phyloP scores from a whole-genome alignment of 2,888 invertebrate genomes.

The Ornithoptera priamus region DNA sequence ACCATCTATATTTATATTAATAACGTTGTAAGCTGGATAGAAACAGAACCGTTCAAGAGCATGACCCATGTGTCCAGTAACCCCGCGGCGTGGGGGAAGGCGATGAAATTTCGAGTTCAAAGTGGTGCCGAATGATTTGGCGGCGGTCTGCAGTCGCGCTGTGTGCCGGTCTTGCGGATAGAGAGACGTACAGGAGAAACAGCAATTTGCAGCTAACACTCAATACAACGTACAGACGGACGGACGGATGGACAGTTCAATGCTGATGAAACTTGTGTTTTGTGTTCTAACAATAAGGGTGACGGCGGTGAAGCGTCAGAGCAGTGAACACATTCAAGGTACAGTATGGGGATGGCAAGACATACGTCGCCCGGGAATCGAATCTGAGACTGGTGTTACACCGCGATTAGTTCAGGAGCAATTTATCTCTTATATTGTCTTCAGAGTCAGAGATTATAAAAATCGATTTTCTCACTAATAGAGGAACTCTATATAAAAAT shows the following conservation, averaged over 20 bases:
- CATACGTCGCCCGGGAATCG: too few species aligned
- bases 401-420: too few species aligned
- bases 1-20: too few species aligned
- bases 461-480: too few species aligned
- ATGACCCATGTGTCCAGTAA: conserved; percentile 40
- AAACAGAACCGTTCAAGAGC: conserved; percentile 49
- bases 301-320: too few species aligned
- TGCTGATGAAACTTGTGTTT: conserved; percentile 12
- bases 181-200: conserved; percentile 47
- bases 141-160: conserved; percentile 25
- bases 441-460: too few species aligned
- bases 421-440: too few species aligned
- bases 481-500: too few species aligned
- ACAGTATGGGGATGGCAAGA: too few species aligned
- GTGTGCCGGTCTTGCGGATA: conserved; percentile 33
- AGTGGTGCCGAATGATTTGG: conserved; percentile 17
- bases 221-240: neutral
- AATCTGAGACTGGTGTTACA: too few species aligned
- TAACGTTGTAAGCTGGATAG: conserved; percentile 5
- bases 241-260: neutral
- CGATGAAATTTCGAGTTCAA: conserved; percentile 33
- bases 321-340: too few species aligned
- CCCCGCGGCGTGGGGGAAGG: conserved; percentile 19
- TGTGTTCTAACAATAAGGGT: too few species aligned
- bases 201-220: conserved; percentile 44